Percentiles rank a stretch among this genome's conserved stretches.
These are phyloP conservation scores for Phalacrocorax aristotelis DNA, from an alignment of 2,113 vertebrate genomes.

Conservation along the genomic window DNA sequence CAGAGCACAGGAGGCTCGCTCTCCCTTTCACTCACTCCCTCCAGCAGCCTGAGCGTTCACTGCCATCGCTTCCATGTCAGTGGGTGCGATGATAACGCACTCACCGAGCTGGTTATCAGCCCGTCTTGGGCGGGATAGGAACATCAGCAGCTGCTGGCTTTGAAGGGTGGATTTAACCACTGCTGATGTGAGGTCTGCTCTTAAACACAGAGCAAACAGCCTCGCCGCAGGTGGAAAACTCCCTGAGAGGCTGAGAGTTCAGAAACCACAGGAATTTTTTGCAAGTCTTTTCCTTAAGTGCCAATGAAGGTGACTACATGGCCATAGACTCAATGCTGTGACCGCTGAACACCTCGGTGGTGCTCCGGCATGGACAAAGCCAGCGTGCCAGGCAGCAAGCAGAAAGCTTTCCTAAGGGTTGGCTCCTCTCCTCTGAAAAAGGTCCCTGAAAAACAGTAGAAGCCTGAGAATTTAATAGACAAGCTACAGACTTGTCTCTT, in stretches of 20 bases:
- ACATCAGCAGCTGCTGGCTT: background rate
- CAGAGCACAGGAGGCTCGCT: background rate
- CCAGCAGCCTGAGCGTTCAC: background rate
- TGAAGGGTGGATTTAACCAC: background rate
- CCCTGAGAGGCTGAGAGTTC: background rate
- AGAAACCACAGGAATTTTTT: background rate
- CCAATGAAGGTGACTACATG: background rate
- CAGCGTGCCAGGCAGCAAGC: background rate
- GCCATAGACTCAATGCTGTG: background rate
- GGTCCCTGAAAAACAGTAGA: background rate
- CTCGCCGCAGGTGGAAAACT: background rate
- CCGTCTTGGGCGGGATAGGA: background rate
- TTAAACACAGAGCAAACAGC: background rate
- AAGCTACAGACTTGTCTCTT: background rate
- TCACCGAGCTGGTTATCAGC: background rate
- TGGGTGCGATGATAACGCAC: background rate
- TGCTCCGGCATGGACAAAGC: background rate
- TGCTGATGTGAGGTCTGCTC: background rate
- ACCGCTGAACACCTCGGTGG: rapidly evolving
- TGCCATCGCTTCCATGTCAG: background rate
- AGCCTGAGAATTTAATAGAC: background rate
- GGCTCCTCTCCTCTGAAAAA: background rate
- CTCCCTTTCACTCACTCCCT: background rate
- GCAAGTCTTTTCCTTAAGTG: background rate
- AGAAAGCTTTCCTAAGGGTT: background rate